Evolutionary conservation across 2,113 vertebrate genomes (phyloP).

Genomic region (Chunga burmeisteri): DNA sequence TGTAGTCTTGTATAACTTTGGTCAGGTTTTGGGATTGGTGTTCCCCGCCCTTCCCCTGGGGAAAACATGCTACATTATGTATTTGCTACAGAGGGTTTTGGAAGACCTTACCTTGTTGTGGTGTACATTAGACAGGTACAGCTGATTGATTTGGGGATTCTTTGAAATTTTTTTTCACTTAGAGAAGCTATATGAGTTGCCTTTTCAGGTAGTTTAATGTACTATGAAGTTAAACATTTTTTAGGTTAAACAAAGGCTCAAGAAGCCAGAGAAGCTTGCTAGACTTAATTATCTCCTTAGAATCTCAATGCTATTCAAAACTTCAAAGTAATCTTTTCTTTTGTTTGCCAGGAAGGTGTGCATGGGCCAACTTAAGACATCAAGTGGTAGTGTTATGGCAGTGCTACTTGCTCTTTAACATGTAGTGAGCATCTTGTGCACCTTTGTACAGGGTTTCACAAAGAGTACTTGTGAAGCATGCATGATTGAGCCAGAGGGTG

Average conservation of each 20-base stretch:
- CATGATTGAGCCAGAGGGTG: neutral
- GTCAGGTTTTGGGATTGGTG: neutral
- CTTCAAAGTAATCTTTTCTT: neutral
- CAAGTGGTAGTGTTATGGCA: neutral
- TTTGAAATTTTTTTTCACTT: neutral
- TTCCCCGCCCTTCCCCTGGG: no score
- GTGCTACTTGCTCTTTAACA: neutral
- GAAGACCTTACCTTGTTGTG: neutral
- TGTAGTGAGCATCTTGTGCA: neutral
- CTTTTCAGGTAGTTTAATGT: neutral
- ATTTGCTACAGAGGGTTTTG: neutral
- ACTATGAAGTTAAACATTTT: neutral
- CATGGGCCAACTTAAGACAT: rapidly evolving
- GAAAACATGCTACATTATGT: neutral
- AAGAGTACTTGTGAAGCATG: rapidly evolving
- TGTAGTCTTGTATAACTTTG: neutral
- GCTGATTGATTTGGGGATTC: neutral
- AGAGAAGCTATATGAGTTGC: neutral
- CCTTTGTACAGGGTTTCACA: neutral
- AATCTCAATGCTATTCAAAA: neutral
- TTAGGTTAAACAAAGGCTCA: neutral
- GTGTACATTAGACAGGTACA: neutral
- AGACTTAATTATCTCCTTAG: neutral
- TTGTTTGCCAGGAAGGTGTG: neutral
- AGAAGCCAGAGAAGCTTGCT: neutral